Percentiles rank a stretch among this genome's conserved stretches.
phyloP scores from a whole-genome alignment of 30 jellyfish, hydroid and myxozoan species.

The Rhopilema esculentum region DNA sequence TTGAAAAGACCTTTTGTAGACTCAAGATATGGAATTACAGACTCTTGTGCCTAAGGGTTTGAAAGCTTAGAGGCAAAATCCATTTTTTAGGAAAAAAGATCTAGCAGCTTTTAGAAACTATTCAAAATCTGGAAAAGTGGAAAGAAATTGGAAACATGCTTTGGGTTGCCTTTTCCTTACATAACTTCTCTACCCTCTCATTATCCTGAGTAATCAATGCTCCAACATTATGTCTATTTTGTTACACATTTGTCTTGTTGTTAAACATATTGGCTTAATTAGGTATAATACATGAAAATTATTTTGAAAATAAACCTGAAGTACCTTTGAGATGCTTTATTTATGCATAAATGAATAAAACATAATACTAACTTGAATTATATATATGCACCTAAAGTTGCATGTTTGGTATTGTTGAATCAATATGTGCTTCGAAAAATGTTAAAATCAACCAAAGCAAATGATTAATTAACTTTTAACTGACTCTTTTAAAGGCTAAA shows the following conservation, averaged over 20 bases:
- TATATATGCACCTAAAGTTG: background rate
- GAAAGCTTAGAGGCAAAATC: no score
- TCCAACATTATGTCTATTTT: background rate
- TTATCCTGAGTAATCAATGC: no score
- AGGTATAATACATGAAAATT: background rate
- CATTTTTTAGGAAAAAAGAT: no score
- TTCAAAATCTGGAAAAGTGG: no score
- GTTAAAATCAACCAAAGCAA: background rate
- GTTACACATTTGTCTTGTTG: background rate
- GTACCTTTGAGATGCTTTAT: background rate
- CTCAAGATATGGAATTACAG: no score
- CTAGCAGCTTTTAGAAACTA: no score
- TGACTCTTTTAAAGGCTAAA: slow-evolving; percentile 11
- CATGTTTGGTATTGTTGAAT: background rate
- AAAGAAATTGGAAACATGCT: no score
- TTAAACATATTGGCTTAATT: background rate
- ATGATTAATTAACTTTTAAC: background rate
- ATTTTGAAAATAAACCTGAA: background rate
- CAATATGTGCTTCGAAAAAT: background rate
- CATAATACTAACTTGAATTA: background rate
- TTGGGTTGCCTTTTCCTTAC: no score
- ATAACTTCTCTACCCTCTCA: no score
- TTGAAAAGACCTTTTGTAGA: no score
- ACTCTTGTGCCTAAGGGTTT: no score
- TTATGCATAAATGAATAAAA: background rate